Evolutionary conservation across 2,888 invertebrate species (phyloP), one percentile per base, ranked within the genome.

Genomic region (Lysandra coridon): DNA sequence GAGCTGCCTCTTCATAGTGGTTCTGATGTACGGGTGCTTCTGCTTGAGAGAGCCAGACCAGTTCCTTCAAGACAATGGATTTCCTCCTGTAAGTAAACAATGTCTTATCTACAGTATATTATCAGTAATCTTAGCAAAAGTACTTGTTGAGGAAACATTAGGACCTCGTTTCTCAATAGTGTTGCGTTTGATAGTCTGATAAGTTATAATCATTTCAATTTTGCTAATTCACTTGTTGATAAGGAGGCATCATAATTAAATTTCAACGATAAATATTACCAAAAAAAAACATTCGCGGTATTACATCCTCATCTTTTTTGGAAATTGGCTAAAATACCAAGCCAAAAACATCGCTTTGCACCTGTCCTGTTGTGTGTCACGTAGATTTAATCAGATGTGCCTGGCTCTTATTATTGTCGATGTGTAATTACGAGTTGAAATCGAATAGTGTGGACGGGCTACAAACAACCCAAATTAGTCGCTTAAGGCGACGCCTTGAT

Each of bases 1-100:
- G 0, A 85, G 88, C 3, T 83, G 83, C 0, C 82, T 93, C 84
- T 92, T 95, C 77, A 84, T 96, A 6, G 85, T 97, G 73, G 96
- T 97, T 69, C 95, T 98, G 78, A 85, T 96, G 69, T 98, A 98
- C 84, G 97, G 97, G 0, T 92, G 96, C 74, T 95, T 96, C 80
- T 95, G 95, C 79, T 95, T 98, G 82, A 95, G 96, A 80, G 98
- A 98, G 85, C 95, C 96, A 33, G 95, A 95, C 64, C 83, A 88
- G 3, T 89, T 90, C 85, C 87, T 93, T 0, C 84, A 83, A 79
- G 88, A 89, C 1, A 91, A 88, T 84, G 92, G 91, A 37, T 80
- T 88, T 1, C 89, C 91, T 14, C 86, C 86, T 83, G 93, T 94
- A 85, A 91, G 93, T 92, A 80, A 12, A 78, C 44, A 57, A 53